These are phyloP conservation scores for Drosophila teissieri DNA, from an alignment of 1,140 invertebrate species.

Conservation along the genomic window DNA sequence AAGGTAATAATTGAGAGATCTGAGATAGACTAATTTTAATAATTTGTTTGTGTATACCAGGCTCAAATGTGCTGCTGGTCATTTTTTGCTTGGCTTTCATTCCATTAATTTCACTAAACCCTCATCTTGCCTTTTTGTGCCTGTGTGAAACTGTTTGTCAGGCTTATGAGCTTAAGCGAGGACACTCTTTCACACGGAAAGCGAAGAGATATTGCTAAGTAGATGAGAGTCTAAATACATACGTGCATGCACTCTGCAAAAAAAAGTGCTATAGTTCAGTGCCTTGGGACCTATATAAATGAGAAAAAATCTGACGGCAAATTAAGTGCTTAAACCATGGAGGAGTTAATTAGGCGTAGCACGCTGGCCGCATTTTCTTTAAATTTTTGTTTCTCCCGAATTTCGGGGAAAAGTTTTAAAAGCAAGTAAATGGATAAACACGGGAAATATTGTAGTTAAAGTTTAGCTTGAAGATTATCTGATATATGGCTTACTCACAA, in stretches of 20 bases:
- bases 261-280: not conserved
- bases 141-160: constrained; percentile 27
- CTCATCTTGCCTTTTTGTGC: constrained; percentile 20
- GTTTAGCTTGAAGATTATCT: too few species aligned
- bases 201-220: constrained; percentile 16
- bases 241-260: not conserved
- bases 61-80: not conserved
- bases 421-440: too few species aligned
- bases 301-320: too few species aligned
- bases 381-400: not conserved
- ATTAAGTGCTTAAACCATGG: too few species aligned
- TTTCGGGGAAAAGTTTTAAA: not conserved
- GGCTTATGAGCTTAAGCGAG: constrained; percentile 24
- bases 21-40: not conserved
- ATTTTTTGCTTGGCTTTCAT: constrained; percentile 5
- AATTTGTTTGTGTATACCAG: constrained; percentile 4
- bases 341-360: not conserved
- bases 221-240: constrained; percentile 8
- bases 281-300: too few species aligned
- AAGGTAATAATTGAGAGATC: constrained; percentile 6
- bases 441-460: too few species aligned
- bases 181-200: constrained; percentile 1
- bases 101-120: constrained; percentile 18
- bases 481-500: too few species aligned
- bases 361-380: not conserved